Base-by-base conservation (phyloP, 2,113 vertebrate species). In the Pomatostomus ruficeps region DNA sequence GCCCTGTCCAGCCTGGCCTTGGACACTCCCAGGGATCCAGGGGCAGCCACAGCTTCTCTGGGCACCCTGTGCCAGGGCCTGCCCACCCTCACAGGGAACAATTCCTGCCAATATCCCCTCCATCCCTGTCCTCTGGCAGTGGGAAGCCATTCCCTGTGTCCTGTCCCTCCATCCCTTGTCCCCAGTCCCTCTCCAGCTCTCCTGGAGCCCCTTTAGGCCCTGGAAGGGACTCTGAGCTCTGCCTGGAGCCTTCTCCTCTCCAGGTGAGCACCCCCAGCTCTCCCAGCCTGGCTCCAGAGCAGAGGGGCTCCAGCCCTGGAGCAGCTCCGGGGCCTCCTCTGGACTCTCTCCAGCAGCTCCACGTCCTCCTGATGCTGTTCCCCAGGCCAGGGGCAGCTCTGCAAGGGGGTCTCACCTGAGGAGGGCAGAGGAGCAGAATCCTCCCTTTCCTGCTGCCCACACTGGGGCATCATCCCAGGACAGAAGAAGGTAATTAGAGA, bases 291-390 rank as follows among this genome's bases (percentile, higher is more conserved):
- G 55, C 73, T 77, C 31, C 70, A n/a, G 38, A 55, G 51, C 38
- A 55, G 51, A 73, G 38, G 51, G 31, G 31, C 31, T 73, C 83
- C 84, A 68, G n/a, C 54, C 19, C 12, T 10, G 23, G 14, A 46
- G n/a, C 28, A 77, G 0, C 63, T 54, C 84, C 0, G 0, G 4
- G n/a, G 15, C 8, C 28, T 54, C 28, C 28, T 61, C 38, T 70
- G 73, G n/a, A 3, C 1, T 40, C 0, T 0, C n/a, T 54, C 12
- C 73, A 78, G 63, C 55, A 70, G 38, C 63, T 62, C 51, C 84
- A 54, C 0, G 0, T 46, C 7, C 55, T 17, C 0, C 6, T 78
- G 1, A 0, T 54, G 19, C 1, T 45, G 38, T 3, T 1, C 0
- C 43, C 23, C 28, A 23, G 63, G 14, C 26, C 62, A 67, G 62